Conservation (phyloP, 1,140 invertebrate species). For the Meloidogyne chitwoodi region DNA sequence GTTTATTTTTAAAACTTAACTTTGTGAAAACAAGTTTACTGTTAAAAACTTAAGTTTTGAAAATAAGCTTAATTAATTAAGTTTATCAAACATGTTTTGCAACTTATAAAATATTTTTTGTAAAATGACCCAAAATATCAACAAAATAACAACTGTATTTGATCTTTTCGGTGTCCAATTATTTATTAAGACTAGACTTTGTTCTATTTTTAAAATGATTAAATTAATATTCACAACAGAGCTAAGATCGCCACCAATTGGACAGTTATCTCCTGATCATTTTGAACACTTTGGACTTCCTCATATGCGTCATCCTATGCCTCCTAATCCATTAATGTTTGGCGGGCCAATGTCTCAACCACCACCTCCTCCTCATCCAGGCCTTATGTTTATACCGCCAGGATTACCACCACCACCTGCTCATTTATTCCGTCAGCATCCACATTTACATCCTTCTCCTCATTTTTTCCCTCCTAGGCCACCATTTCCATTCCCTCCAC, state of each 20-base stretch:
- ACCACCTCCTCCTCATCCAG: conserved; percentile 16
- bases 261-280: conserved; percentile 19
- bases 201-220: conserved; percentile 26
- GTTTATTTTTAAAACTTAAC: too few relatives aligned
- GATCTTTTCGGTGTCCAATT: not conserved
- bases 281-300: conserved; percentile 25
- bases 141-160: too few relatives aligned
- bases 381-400: conserved; percentile 6
- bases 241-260: conserved; percentile 8
- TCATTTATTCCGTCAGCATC: not conserved
- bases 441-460: conserved; percentile 15
- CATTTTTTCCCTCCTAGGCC: not conserved
- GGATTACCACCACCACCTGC: not conserved
- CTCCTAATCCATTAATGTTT: conserved; percentile 16
- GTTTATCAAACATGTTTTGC: not conserved
- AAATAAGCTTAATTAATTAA: not conserved
- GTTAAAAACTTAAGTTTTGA: not conserved
- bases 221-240: conserved; percentile 9
- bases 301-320: conserved; percentile 23
- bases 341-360: not conserved
- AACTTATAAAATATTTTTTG: too few relatives aligned
- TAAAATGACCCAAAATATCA: too few relatives aligned
- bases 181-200: not conserved
- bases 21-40: not conserved
- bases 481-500: conserved; percentile 14